Evolutionary conservation across 2,888 invertebrate genomes (phyloP).

Genomic region (Pristionchus mayeri): DNA sequence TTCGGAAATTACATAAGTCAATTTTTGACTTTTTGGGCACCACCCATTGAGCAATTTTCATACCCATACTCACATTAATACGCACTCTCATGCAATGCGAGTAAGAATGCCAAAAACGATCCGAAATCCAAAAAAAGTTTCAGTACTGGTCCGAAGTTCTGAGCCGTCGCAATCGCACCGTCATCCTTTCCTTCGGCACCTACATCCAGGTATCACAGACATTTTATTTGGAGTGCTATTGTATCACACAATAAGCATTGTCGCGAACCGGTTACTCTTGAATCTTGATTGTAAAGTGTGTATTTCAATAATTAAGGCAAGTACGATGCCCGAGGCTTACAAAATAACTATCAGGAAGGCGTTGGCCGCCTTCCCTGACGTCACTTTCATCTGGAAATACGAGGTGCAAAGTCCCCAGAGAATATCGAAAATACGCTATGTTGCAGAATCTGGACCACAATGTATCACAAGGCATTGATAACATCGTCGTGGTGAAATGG

Average conservation of each 20-base stretch:
- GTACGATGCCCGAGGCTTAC: not conserved
- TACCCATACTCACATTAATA: no score
- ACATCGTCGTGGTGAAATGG: not conserved
- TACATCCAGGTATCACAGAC: no score
- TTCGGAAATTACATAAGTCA: no score
- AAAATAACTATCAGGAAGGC: not conserved
- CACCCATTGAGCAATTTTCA: no score
- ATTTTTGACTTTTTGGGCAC: no score
- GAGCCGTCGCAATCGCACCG: not conserved
- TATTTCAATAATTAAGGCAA: not conserved
- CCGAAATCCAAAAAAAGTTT: no score
- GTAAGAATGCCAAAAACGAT: no score
- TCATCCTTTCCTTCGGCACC: not conserved
- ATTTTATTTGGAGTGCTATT: no score
- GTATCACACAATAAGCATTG: no score
- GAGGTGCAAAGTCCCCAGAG: not conserved
- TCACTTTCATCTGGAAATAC: slow-evolving; percentile 3
- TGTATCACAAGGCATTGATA: not conserved
- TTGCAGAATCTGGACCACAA: not conserved
- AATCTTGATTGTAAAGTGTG: no score
- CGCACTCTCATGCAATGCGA: no score
- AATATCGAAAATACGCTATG: not conserved
- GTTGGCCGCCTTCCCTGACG: not conserved
- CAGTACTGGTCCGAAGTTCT: not conserved
- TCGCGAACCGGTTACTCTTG: no score